These are phyloP conservation scores for Aricia artaxerxes DNA, from an alignment of 2,888 invertebrate genomes.

Conservation along the genomic window DNA sequence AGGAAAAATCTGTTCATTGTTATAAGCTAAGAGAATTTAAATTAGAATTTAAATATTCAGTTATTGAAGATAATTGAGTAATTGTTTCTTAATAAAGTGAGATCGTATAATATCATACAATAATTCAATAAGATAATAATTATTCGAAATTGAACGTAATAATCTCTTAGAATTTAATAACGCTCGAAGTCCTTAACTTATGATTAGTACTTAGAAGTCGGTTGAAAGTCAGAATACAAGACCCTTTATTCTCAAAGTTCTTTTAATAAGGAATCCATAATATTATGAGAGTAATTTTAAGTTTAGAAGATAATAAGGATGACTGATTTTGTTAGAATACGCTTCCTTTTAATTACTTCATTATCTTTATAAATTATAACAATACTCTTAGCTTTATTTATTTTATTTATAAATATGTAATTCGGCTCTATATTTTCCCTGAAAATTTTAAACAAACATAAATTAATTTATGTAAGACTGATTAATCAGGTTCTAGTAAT, in stretches of 20 bases:
- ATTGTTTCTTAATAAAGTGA: neutral
- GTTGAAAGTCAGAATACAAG: conserved; percentile 1
- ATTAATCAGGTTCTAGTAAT: too few relatives aligned
- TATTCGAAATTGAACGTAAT: neutral
- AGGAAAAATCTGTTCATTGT: neutral
- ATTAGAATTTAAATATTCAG: neutral
- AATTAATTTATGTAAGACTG: too few relatives aligned
- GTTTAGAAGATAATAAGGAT: neutral
- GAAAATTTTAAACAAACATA: too few relatives aligned
- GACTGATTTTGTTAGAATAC: conserved; percentile 14
- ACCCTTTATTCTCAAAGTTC: neutral
- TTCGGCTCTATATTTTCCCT: too few relatives aligned
- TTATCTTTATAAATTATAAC: conserved; percentile 1
- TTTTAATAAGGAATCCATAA: neutral
- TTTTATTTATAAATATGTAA: too few relatives aligned
- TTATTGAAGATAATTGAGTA: neutral
- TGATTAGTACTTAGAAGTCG: conserved; percentile 5
- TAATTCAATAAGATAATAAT: neutral
- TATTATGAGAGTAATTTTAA: neutral
- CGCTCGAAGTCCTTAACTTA: neutral
- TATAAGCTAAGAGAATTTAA: neutral
- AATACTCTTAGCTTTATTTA: too few relatives aligned
- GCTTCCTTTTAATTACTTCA: neutral
- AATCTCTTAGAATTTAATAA: conserved; percentile 13
- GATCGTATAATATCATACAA: neutral